Base-by-base conservation (phyloP, 2,888 invertebrate species). In the Lithophane semibrunnea region DNA sequence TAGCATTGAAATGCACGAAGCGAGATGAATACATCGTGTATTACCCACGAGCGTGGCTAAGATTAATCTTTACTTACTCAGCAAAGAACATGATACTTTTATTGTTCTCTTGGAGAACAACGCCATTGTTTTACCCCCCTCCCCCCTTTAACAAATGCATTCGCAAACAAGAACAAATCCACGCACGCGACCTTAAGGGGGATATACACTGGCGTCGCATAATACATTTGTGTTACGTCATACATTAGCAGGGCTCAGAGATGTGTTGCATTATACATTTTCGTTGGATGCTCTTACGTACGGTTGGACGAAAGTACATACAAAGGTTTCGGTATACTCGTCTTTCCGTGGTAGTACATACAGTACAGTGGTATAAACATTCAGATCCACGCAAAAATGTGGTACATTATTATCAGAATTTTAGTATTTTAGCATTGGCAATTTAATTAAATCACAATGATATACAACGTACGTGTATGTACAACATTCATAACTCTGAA, bases 31-130 rank as follows among this genome's bases (percentile, higher is more conserved):
- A 82, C 85, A 75, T 84, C 65, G 77, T 70, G 56, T 58, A 82
- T 77, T 75, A 84, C 49, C 61, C 44, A 73, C 72, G 69, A 75
- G 58, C 82, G 63, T 75, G 63, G 85, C 75, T 52, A 70, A 85
- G 76, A 87, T 85, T 85, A 83, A 83, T 86, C 75, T 82, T 70
- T 85, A 85, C 79, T 65, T 83, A 70, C 75, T 74, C 73, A 77
- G 69, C 80, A 86, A 86, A 76, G 81, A 81, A 78, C 83, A 85
- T 82, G 79, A 83, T 85, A 86, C 79, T 86, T 85, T 87, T 87
- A 82, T 87, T 87, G 81, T 87, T 88, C 77, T 71, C 69, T 66
- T 58, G 73, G 77, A 86, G 74, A 82, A 84, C 80, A 72, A 76
- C 68, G 70, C 77, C 37, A 84, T 88, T 87, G 87, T 87, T 79